Conservation (phyloP, 2,888 invertebrate species). For the Cantharis lateralis region DNA sequence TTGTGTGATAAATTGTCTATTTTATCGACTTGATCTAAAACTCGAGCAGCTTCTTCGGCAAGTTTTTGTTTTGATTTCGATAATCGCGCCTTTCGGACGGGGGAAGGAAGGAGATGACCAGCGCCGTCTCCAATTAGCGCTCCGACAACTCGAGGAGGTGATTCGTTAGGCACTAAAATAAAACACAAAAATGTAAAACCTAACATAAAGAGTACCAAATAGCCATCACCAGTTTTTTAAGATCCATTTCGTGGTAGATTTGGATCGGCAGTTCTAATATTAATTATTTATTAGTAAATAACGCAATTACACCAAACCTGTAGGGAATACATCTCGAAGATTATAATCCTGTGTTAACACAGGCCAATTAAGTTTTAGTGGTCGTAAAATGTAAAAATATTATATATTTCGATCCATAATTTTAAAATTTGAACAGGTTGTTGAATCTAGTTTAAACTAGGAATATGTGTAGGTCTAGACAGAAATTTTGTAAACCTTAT, state of each 20-base stretch:
- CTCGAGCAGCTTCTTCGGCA: conserved; percentile 76
- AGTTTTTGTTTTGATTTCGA: conserved; percentile 74
- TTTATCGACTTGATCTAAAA: conserved; percentile 74
- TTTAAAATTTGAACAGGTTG: background rate
- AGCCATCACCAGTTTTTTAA: background rate
- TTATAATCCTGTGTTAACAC: background rate
- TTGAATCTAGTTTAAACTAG: background rate
- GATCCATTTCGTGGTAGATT: too few relatives aligned
- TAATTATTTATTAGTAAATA: too few relatives aligned
- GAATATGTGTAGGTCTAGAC: background rate
- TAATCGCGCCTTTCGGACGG: conserved; percentile 65
- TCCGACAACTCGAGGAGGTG: conserved; percentile 53
- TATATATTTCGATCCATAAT: background rate
- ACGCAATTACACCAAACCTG: too few relatives aligned
- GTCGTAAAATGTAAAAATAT: background rate
- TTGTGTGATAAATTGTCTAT: conserved; percentile 62
- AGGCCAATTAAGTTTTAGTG: background rate
- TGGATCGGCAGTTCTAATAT: too few relatives aligned
- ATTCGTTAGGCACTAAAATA: conserved; percentile 57
- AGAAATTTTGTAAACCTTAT: background rate
- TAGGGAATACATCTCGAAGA: background rate
- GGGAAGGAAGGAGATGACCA: conserved; percentile 53
- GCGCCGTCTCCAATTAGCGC: conserved; percentile 58
- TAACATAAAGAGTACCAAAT: background rate
- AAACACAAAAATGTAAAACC: background rate